Base-by-base conservation (phyloP, 1,140 invertebrate genomes). In the Caenorhabditis remanei region DNA sequence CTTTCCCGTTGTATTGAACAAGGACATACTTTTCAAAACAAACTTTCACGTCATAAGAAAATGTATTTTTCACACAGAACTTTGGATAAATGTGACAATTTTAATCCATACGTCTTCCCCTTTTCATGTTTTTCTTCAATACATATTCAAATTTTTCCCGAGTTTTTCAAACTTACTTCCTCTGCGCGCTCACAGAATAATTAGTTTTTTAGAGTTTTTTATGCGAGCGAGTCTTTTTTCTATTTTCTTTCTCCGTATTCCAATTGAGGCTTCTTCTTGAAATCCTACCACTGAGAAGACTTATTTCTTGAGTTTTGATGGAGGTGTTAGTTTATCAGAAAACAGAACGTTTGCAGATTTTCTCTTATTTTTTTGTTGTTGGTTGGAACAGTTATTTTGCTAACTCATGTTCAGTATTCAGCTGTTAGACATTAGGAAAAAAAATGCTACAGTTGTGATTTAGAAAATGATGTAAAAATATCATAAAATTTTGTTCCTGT, bases 61-160 rank as follows among this genome's bases (percentile, higher is more conserved):
- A 32, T 32, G 32, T 32, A 0, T 21, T 21, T 43, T 71, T 46
- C 32, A 13, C 13, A 40, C 13, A 2, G 40, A 32, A 41, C 32
- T 65, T 71, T 71, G 61, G 40, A 71, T 71, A 41, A 71, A 46
- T 71, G 41, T 46, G 65, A 71, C 65, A 13, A 71, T 48, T 71
- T 48, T 71, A 71, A 71, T 71, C 65, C 65, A 14, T 46, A 13
- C 5, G 11, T 46, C 46, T 48, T 43, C 19, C 21, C 16, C 24
- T 71, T 19, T n/a, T 40, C 24, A 16, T 71, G 6, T 46, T 46
- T 13, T n/a, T 19, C 11, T 11, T 14, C 16, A 43, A 32, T 21
- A n/a, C 14, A 71, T 11, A 32, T 63, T 63, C 61, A 63, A 21
- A 63, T 11, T 13, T 63, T 63, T 63, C 14, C 24, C n/a, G 11